Base-by-base conservation (phyloP, 2,113 vertebrate species). In the Paratilapia polleni region DNA sequence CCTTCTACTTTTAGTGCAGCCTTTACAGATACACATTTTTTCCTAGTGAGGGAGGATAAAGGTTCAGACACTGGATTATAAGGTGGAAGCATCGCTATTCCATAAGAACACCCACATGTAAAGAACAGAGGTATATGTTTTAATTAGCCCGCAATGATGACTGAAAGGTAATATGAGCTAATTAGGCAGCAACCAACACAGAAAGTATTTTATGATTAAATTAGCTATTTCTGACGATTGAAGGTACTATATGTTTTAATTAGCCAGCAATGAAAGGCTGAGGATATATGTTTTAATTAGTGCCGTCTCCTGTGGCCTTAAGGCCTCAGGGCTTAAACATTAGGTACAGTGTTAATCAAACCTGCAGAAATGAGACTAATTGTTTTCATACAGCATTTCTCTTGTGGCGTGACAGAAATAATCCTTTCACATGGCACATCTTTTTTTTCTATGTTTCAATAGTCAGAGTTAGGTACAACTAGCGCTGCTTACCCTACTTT, bases 281-380 rank as follows among this genome's bases (percentile, higher is more conserved):
- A 91, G 91, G 88, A 88, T 93, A 91, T 93, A 95, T 94, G 88
- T 94, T 94, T 95, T 94, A 95, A 95, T 95, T 94, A 94, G 93
- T 74, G 14, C 3, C 3, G 80, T 94, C 92, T 89, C 92, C 62
- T 76, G 91, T 86, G 93, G 92, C 80, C 86, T 61, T 3, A 10
- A 64, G 87, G 88, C 91, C 89, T 78, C 57, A 1, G 91, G 92
- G 83, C 83, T 91, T 76, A 87, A 91, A 86, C 88, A 85, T 74
- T 58, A 92, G 93, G 84, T 87, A 73, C 82, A 90, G 52, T 80
- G 92, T 94, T 95, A 95, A 95, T 95, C 92, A 95, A 94, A 94
- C 84, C 89, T 88, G 86, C 79, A 90, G 82, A 87, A 94, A 93
- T 92, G 74, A 92, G 92, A 94, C 93, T 95, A 95, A 95, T 94